A percentile compares a stretch with the other conserved stretches of the same genome.
Evolutionary conservation across 2,797 vertebrate genomes (phyloP).

Genomic region (Rhabdomys pumilio): DNA sequence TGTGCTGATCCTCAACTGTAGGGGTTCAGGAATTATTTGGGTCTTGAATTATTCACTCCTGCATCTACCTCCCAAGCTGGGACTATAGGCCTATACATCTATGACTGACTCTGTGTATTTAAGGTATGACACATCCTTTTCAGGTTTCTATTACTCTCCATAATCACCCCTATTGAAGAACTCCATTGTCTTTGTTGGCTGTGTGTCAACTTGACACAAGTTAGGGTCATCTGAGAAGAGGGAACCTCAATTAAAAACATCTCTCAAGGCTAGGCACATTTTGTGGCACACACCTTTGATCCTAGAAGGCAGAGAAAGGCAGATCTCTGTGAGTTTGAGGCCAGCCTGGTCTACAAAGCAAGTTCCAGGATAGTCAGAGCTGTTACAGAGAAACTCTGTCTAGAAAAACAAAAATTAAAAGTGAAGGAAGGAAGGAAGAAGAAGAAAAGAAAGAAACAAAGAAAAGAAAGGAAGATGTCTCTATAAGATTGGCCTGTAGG

Average conservation of each 20-base stretch:
- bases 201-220: no score
- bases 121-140: constrained; percentile 9
- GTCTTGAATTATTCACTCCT: background rate
- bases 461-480: background rate
- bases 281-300: no score
- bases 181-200: no score
- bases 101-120: background rate
- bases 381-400: no score
- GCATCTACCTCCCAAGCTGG: background rate
- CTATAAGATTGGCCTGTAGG: background rate
- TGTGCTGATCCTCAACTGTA: background rate
- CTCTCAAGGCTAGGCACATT: no score
- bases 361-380: no score
- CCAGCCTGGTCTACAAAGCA: no score
- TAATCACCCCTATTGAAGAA: background rate
- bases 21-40: background rate
- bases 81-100: background rate
- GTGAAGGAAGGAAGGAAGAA: no score
- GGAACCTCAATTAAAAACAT: background rate
- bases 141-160: background rate
- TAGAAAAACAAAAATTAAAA: no score
- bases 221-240: background rate
- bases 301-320: no score
- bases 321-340: no score
- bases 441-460: no score